phyloP scores from a whole-genome alignment of 2,888 invertebrate species.

The Candidula unifasciata region DNA sequence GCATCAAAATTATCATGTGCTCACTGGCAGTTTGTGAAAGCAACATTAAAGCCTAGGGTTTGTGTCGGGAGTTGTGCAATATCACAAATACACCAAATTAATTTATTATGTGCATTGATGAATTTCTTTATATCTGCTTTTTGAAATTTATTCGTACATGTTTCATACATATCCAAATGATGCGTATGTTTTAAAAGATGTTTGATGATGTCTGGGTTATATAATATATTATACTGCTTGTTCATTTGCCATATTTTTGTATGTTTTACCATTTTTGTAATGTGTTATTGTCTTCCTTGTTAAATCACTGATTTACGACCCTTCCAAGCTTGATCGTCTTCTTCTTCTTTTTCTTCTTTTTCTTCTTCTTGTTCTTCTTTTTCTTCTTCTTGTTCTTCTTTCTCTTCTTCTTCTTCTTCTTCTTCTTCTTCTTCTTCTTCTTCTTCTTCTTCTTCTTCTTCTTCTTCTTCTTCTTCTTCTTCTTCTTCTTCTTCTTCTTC shows the following conservation, averaged over 20 bases:
- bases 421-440: background rate
- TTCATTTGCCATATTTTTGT: no score
- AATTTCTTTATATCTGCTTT: background rate
- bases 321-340: background rate
- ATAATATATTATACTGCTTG: no score
- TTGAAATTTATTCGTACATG: background rate
- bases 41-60: background rate
- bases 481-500: background rate
- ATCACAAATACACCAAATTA: background rate
- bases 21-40: constrained; percentile 6
- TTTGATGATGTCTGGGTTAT: no score
- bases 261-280: no score
- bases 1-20: background rate
- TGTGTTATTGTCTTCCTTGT: no score
- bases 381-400: background rate
- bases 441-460: background rate
- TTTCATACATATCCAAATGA: background rate
- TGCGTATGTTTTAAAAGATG: no score
- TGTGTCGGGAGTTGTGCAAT: constrained; percentile 29
- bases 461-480: background rate
- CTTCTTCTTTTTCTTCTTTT: background rate
- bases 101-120: background rate
- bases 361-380: background rate
- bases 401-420: background rate
- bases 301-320: no score